These are phyloP conservation scores for Cotesia chilonis DNA, from an alignment of 1,140 invertebrate species.

Conservation along the genomic window DNA sequence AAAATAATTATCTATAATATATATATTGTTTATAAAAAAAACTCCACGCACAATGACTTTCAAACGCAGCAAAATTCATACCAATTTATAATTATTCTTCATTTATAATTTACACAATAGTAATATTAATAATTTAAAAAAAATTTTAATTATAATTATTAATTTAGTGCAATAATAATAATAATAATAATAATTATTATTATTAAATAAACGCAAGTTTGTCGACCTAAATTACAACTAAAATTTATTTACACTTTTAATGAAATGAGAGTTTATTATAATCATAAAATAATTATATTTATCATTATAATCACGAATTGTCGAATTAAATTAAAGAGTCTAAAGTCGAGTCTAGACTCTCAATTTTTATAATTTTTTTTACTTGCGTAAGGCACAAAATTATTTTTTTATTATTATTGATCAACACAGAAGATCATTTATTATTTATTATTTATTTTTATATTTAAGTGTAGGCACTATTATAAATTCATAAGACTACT, in stretches of 20 bases:
- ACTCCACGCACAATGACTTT: conserved; percentile 14
- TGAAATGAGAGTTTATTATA: neutral
- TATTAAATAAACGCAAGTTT: too few species aligned
- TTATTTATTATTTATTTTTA: too few species aligned
- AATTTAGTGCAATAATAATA: too few species aligned
- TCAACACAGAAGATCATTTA: too few species aligned
- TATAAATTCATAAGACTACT: too few species aligned
- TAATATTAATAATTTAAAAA: too few species aligned
- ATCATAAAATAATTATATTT: conserved; percentile 17
- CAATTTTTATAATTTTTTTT: conserved; percentile 38
- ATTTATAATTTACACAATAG: conserved; percentile 8
- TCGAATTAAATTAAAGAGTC: conserved; percentile 41
- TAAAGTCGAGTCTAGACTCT: conserved; percentile 42
- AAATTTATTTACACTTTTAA: conserved; percentile 7
- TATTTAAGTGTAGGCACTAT: conserved; percentile 8
- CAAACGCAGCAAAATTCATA: conserved; percentile 24
- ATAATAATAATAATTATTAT: too few species aligned
- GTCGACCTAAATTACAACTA: too few species aligned
- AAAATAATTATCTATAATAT: conserved; percentile 19
- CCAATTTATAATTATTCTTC: too few species aligned
- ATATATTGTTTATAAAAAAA: conserved; percentile 27
- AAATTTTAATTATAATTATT: too few species aligned
- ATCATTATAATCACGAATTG: conserved; percentile 13
- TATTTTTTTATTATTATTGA: neutral
- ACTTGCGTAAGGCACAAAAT: conserved; percentile 11